These are phyloP conservation scores for Sarcophaga subvicina DNA, from an alignment of 2,888 invertebrate species.

Conservation along the genomic window DNA sequence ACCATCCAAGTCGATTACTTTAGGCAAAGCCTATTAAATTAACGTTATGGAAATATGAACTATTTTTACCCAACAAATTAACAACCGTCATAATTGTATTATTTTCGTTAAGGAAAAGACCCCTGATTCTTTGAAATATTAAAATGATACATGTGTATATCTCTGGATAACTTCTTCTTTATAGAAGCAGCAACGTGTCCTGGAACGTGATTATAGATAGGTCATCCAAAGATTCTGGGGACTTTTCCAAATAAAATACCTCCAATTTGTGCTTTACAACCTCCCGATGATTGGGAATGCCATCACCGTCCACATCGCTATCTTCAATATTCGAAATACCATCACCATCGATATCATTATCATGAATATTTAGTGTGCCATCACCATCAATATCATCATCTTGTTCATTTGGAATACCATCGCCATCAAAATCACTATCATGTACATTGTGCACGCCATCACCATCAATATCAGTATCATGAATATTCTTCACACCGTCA, in stretches of 20 bases:
- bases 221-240: conserved; percentile 61
- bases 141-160: background rate
- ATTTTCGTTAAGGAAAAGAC: conserved; percentile 49
- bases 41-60: conserved; percentile 68
- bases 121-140: conserved; percentile 50
- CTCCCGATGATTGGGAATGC: conserved; percentile 71
- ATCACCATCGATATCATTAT: conserved; percentile 70
- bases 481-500: conserved; percentile 78
- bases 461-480: conserved; percentile 76
- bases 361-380: conserved; percentile 75
- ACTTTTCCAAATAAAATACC: conserved; percentile 72
- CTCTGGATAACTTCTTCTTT: background rate
- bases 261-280: conserved; percentile 68
- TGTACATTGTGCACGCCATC: conserved; percentile 76
- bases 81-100: conserved; percentile 59
- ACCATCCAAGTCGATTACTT: conserved; percentile 70
- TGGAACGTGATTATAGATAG: background rate
- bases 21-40: conserved; percentile 73
- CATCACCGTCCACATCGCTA: conserved; percentile 71
- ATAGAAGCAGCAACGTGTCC: conserved; percentile 4
- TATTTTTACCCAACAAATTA: conserved; percentile 66
- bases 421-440: conserved; percentile 78
- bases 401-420: conserved; percentile 79
- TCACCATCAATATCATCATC: conserved; percentile 80
- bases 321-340: conserved; percentile 69